Conservation (phyloP, 2,797 vertebrate species). For the Melanotaenia maccullochi region DNA sequence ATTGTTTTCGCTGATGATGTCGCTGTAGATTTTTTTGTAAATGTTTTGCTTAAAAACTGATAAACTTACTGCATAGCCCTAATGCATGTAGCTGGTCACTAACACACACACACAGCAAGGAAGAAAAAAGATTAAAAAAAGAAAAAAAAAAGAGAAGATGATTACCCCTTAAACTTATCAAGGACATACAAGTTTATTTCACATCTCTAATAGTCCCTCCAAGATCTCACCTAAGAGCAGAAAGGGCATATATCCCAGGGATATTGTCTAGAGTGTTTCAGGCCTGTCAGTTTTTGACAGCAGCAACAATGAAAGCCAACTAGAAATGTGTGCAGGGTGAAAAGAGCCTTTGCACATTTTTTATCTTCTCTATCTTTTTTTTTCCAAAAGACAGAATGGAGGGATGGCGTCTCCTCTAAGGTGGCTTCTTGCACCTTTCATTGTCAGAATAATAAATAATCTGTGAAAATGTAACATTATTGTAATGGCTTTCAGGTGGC, state of each 20-base stretch:
- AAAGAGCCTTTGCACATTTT: slow-evolving; percentile 71
- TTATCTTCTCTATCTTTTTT: slow-evolving; percentile 55
- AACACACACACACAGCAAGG: slow-evolving; percentile 3
- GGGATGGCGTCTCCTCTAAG: slow-evolving; percentile 40
- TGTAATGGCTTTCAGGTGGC: slow-evolving; percentile 81
- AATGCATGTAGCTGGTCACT: slow-evolving; percentile 7
- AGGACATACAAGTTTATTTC: slow-evolving; percentile 68
- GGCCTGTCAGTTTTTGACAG: slow-evolving; percentile 75
- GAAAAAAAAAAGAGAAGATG: slow-evolving; percentile 29
- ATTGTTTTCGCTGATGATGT: slow-evolving; percentile 44
- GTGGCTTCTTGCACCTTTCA: slow-evolving; percentile 79
- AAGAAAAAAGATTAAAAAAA: slow-evolving; percentile 5
- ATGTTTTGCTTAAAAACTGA: slow-evolving; percentile 54
- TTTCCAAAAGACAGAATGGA: slow-evolving; percentile 51
- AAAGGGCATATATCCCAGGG: slow-evolving; percentile 69
- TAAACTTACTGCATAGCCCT: slow-evolving; percentile 35
- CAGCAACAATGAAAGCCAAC: slow-evolving; percentile 70
- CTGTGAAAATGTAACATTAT: slow-evolving; percentile 80
- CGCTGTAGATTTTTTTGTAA: slow-evolving; percentile 40
- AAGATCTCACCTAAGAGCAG: slow-evolving; percentile 54
- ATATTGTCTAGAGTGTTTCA: slow-evolving; percentile 69
- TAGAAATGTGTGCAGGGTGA: slow-evolving; percentile 62
- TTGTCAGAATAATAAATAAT: slow-evolving; percentile 84
- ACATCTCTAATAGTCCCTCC: slow-evolving; percentile 66
- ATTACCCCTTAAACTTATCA: slow-evolving; percentile 50